Evolutionary conservation across 1,140 invertebrate species (phyloP).

Genomic region (Drosophila erecta): DNA sequence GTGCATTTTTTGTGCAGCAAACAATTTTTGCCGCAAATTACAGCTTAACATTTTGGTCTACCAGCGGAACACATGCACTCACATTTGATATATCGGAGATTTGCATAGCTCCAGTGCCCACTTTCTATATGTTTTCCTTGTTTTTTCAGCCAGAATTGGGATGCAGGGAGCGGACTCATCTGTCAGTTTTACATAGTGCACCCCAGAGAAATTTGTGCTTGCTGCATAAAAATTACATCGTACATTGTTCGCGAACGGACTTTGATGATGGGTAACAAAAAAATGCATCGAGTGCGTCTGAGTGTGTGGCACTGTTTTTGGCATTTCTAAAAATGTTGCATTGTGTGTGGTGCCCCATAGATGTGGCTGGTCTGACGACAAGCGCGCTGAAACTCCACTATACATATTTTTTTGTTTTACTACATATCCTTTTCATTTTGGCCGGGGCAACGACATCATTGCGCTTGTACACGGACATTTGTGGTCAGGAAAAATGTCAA

Average conservation of each 20-base stretch:
- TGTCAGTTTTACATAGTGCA: constrained; percentile 81
- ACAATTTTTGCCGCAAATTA: constrained; percentile 51
- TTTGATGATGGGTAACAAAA: constrained; percentile 55
- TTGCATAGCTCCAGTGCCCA: constrained; percentile 14
- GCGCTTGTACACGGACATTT: constrained; percentile 49
- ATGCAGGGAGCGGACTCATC: constrained; percentile 55
- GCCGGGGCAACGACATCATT: constrained; percentile 67
- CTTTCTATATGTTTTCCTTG: constrained; percentile 37
- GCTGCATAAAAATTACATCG: constrained; percentile 80
- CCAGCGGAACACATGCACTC: constrained; percentile 11
- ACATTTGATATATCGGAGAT: constrained; percentile 23
- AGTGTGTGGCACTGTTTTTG: constrained; percentile 63
- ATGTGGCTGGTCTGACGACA: constrained; percentile 74
- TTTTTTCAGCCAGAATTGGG: not conserved
- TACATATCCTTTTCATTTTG: not conserved
- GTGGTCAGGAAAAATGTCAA: constrained; percentile 37
- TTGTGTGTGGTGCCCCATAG: constrained; percentile 65
- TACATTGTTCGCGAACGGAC: constrained; percentile 72
- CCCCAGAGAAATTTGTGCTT: constrained; percentile 79
- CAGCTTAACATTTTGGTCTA: constrained; percentile 30
- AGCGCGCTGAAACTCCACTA: constrained; percentile 53
- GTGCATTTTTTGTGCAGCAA: constrained; percentile 24
- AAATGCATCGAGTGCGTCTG: constrained; percentile 42
- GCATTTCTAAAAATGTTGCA: constrained; percentile 75
- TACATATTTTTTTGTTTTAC: constrained; percentile 23